These are phyloP conservation scores for Caenorhabditis wallacei DNA, from an alignment of 2,888 invertebrate genomes.

Conservation along the genomic window DNA sequence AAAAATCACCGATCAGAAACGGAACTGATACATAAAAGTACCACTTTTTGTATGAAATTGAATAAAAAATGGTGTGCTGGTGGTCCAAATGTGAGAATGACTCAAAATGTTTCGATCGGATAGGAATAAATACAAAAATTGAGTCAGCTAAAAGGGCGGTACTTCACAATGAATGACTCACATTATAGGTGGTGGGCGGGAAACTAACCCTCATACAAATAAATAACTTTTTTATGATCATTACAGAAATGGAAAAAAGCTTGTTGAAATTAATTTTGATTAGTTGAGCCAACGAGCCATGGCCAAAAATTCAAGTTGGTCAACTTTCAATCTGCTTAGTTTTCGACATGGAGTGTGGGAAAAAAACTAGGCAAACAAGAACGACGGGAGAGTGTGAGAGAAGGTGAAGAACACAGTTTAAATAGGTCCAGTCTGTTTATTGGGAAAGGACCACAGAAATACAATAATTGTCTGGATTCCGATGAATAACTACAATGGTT, in stretches of 20 bases:
- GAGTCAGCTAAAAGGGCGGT: conserved; percentile 45
- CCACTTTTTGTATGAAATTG: neutral
- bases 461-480: neutral
- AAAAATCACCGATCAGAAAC: neutral
- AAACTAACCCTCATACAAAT: conserved; percentile 20
- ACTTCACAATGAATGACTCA: conserved; percentile 51
- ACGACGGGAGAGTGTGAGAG: neutral
- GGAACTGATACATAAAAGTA: neutral
- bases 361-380: conserved; percentile 13
- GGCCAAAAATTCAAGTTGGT: neutral
- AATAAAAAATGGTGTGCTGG: neutral
- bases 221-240: conserved; percentile 28
- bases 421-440: conserved; percentile 5
- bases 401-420: conserved; percentile 10
- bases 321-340: conserved; percentile 8
- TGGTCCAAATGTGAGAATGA: conserved; percentile 10
- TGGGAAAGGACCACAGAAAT: neutral
- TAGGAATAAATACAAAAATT: conserved; percentile 44
- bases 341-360: neutral
- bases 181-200: conserved; percentile 46
- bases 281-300: neutral
- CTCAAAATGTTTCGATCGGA: conserved; percentile 3
- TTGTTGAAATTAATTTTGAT: neutral
- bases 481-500: neutral
- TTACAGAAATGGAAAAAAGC: neutral